A percentile compares a stretch with the other conserved stretches of the same genome.
Evolutionary conservation across 1,140 invertebrate species (phyloP).

Genomic region (Octopus sinensis): DNA sequence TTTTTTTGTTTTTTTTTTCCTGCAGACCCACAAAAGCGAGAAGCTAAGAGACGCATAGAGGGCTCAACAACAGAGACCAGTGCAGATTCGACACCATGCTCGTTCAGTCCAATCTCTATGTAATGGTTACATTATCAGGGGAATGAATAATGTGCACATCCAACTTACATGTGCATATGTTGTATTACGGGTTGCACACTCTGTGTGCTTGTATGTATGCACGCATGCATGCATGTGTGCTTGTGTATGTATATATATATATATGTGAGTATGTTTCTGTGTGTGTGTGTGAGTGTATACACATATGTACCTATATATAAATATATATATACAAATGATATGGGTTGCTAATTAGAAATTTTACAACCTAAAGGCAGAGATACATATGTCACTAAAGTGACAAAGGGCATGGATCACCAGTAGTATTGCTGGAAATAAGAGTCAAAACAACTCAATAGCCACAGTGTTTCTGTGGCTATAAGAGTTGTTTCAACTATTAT

Average conservation of each 20-base stretch:
- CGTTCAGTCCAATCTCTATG: background rate
- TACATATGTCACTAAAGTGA: no score
- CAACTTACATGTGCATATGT: background rate
- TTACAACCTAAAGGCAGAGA: no score
- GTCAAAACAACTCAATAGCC: no score
- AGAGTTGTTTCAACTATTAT: no score
- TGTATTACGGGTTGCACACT: background rate
- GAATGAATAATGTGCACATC: background rate
- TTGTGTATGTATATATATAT: background rate
- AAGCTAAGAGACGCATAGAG: background rate
- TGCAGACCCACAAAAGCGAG: background rate
- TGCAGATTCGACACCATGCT: background rate
- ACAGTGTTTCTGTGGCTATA: no score
- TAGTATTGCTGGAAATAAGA: no score
- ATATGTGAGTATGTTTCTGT: background rate
- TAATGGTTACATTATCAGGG: background rate
- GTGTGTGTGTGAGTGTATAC: background rate
- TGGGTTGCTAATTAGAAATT: no score
- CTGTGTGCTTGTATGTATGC: background rate
- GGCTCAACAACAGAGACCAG: background rate
- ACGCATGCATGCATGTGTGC: background rate
- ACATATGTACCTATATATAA: background rate
- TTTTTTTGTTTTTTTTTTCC: background rate
- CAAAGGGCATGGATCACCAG: no score
- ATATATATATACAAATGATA: no score